Evolutionary conservation across 2,113 vertebrate genomes (phyloP), one percentile per base, ranked within the genome.

Genomic region (Isichthys henryi): DNA sequence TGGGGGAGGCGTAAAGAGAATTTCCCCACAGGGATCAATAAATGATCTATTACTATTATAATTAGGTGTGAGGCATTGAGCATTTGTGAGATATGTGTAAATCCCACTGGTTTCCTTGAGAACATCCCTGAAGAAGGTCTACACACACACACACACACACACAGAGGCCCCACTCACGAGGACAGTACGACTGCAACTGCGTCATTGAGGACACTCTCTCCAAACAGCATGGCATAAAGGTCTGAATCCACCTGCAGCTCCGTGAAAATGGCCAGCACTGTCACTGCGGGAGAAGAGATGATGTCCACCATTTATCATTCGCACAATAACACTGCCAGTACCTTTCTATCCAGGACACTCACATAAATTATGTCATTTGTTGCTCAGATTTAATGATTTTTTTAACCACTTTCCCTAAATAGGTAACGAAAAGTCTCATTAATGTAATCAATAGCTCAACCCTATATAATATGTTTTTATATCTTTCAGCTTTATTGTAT

Each of bases 171-270:
- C 35, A 98, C 98, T 99, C 96, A 99, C 98, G 98, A 99, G 93
- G 98, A 99, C 31, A 99, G 95, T 83, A 99, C 97, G 90, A 99
- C 96, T 90, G 98, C 98, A 91, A 99, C 98, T 0, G 98, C 98
- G 91, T 99, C 98, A 17, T 99, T 99, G 91, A 99, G 97, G 87
- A 99, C 98, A 8, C 98, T 99, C 92, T 99, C 98, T 8, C 98
- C 98, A 93, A 99, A 99, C 89, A 99, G 97, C 91, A 99, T 94
- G 0, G 98, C 98, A 23, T 99, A 99, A 50, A 99, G 96, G 92
- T 99, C 98, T 87, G 97, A 97, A 87, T 99, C 98, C 1, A 99
- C 98, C 92, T 99, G 98, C 92, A 99, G 97, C 92, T 99, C 98
- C 4, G 98, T 97, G 96, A 99, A 99, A 94, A 99, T 99, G 90